Percentiles rank a stretch among this genome's conserved stretches.
Conservation (phyloP, 2,888 invertebrate species). For the Ypsolopha sequella region DNA sequence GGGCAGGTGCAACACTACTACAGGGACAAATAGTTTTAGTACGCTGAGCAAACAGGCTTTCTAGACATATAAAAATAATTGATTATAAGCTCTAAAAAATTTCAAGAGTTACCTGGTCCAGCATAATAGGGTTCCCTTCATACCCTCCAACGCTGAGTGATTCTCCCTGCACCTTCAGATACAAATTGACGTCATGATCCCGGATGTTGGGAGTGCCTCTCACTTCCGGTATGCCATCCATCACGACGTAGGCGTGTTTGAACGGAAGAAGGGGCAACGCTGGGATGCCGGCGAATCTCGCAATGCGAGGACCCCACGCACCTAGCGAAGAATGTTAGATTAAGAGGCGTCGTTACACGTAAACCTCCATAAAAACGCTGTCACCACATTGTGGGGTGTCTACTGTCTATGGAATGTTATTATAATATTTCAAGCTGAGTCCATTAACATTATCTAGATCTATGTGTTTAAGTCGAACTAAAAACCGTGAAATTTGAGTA, state of each 20-base stretch:
- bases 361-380: no score
- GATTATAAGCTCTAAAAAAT: no score
- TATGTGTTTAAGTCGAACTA: no score
- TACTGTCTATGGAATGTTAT: no score
- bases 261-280: constrained; percentile 84
- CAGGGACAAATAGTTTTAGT: no score
- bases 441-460: no score
- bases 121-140: constrained; percentile 85
- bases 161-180: constrained; percentile 87
- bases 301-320: constrained; percentile 85
- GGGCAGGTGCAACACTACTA: no score
- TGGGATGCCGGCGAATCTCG: constrained; percentile 74
- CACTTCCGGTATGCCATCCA: constrained; percentile 81
- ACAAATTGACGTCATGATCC: constrained; percentile 87
- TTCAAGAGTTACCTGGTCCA: constrained; percentile 72
- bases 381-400: no score
- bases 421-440: no score
- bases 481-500: no score
- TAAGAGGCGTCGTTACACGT: background rate
- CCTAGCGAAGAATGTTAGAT: constrained; percentile 29
- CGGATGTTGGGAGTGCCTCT: constrained; percentile 84
- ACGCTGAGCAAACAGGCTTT: no score
- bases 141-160: constrained; percentile 89
- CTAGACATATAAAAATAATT: no score
- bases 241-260: constrained; percentile 91